Evolutionary conservation across 2,888 invertebrate genomes (phyloP).

Genomic region (Dicycla oo): DNA sequence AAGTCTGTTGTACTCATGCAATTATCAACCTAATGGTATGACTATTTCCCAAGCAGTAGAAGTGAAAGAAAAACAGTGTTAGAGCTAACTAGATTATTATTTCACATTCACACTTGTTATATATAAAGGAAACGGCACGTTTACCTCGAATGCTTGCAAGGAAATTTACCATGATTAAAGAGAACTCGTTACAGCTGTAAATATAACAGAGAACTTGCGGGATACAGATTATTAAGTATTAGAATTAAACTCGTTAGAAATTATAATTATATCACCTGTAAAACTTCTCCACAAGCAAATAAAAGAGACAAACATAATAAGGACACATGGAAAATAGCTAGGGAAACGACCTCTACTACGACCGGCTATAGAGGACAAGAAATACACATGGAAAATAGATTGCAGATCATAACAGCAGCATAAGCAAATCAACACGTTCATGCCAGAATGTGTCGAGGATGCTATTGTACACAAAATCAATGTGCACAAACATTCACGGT

Average conservation of each 20-base stretch:
- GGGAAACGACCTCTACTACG: not conserved
- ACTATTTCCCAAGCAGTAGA: slow-evolving; percentile 14
- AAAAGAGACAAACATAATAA: not conserved
- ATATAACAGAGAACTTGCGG: slow-evolving; percentile 36
- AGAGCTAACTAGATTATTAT: slow-evolving; percentile 38
- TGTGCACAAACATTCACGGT: slow-evolving; percentile 27
- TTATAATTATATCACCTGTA: slow-evolving; percentile 9
- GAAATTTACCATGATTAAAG: slow-evolving; percentile 39
- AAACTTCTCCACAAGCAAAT: not conserved
- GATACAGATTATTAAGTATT: slow-evolving; percentile 11
- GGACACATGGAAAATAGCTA: not conserved
- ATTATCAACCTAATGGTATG: not conserved
- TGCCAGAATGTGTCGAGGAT: slow-evolving; percentile 18
- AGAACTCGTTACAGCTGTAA: slow-evolving; percentile 28
- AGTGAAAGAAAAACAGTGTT: slow-evolving; percentile 41
- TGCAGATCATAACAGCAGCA: not conserved
- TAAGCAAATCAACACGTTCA: slow-evolving; percentile 8
- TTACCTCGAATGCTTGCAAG: slow-evolving; percentile 14
- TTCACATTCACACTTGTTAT: slow-evolving; percentile 48
- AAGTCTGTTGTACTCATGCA: not conserved
- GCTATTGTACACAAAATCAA: slow-evolving; percentile 26
- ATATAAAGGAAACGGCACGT: slow-evolving; percentile 43
- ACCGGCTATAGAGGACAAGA: not conserved
- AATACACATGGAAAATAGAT: not conserved
- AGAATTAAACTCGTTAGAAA: slow-evolving; percentile 12